Base-by-base conservation (phyloP, 2,797 vertebrate genomes). In the Pangasius djambal region DNA sequence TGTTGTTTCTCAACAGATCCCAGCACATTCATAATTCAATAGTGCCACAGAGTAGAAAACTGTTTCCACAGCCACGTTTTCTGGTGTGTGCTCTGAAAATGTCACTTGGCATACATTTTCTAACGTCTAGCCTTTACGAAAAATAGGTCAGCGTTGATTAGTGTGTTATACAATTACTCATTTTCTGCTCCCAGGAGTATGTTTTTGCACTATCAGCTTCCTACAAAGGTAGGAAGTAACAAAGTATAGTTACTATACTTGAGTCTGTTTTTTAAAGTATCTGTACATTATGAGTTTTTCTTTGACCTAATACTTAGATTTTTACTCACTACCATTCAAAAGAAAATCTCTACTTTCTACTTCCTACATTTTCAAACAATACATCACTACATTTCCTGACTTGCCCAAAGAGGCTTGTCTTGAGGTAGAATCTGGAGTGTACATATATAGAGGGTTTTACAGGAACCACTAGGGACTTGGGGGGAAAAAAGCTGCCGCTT, bases 111-210 rank as follows among this genome's bases (percentile, higher is more conserved):
- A 75, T 69, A 59, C 48, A 57, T 77, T 77, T 81, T 84, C 85
- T 83, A 67, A 87, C 77, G 28, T 81, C 31, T 87, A 87, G 72
- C 22, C 85, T 87, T 87, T 84, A 83, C 31, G 28, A 77, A 86
- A 83, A 77, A 57, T 67, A n/a, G 77, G 85, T 65, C 88, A 83
- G 57, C 25, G 69, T 83, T 89, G 88, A 86, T 86, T 86, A 89
- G 69, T 10, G 69, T 44, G 70, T 69, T 89, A 52, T 20, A 55
- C 44, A 83, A 83, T 83, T 89, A 72, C 61, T 83, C 4, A 31
- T 55, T 74, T 69, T 59, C 34, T 67, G 16, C 59, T 48, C 44
- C 61, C 15, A 40, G 31, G 6, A 52, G 22, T 18, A n/a, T 55
- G 25, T 18, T 74, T 52, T 67, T 86, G 22, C 50, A 81, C 18